Conservation (phyloP, 2,797 vertebrate species). For the Tauraco hartlaubi region DNA sequence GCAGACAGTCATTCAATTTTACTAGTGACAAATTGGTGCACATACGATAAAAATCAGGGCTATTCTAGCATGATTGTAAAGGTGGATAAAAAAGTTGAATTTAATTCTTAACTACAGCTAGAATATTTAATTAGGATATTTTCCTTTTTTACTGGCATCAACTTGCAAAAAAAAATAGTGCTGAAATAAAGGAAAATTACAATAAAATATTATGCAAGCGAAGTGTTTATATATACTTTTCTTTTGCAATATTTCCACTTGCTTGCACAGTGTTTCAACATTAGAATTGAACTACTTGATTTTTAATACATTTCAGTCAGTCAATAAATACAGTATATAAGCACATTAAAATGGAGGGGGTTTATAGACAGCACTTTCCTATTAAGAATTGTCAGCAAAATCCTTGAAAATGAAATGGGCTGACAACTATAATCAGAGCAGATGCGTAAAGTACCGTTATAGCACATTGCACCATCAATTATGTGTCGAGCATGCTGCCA, state of each 20-base stretch:
- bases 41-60: background rate
- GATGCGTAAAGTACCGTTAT: background rate
- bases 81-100: background rate
- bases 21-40: background rate
- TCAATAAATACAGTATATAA: background rate
- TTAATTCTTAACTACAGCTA: background rate
- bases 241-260: background rate
- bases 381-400: constrained; percentile 4
- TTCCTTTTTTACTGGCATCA: background rate
- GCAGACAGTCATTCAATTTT: background rate
- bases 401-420: constrained; percentile 42
- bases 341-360: background rate
- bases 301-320: background rate
- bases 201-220: background rate
- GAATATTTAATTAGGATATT: background rate
- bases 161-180: background rate
- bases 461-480: constrained; percentile 35
- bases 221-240: background rate
- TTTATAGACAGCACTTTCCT: constrained; percentile 1
- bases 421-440: background rate
- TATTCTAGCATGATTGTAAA: background rate
- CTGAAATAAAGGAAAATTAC: background rate
- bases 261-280: background rate
- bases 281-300: background rate
- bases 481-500: constrained; percentile 42